These are phyloP conservation scores for Picus viridis DNA, from an alignment of 2,797 vertebrate species.

Conservation along the genomic window DNA sequence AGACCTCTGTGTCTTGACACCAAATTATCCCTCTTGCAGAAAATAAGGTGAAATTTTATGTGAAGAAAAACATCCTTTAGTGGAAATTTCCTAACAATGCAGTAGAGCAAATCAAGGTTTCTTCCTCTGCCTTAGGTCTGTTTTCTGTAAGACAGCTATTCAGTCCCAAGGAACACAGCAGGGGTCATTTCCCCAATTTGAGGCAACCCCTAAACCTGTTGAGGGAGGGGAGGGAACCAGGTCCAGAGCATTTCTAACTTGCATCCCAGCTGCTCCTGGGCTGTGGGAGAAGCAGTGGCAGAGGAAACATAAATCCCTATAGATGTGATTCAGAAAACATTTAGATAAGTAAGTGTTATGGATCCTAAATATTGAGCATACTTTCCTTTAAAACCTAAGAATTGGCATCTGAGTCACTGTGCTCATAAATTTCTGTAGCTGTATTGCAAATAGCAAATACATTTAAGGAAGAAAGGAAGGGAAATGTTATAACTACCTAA, in stretches of 20 bases:
- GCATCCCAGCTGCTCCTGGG: not conserved
- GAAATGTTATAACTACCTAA: not conserved
- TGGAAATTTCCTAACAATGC: not conserved
- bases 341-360: not conserved
- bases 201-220: not conserved
- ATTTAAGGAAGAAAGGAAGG: not conserved
- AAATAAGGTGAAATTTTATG: not conserved
- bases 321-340: slow-evolving; percentile 10
- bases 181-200: not conserved
- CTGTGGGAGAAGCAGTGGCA: not conserved
- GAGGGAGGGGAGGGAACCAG: not conserved
- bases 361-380: slow-evolving; percentile 2
- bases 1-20: accelerated
- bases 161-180: not conserved
- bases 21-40: not conserved
- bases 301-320: not conserved
- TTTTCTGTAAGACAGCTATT: not conserved
- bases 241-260: not conserved
- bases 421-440: not conserved
- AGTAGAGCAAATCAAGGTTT: not conserved
- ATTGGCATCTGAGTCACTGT: not conserved
- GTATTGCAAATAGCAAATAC: not conserved
- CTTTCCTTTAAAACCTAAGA: not conserved
- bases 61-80: not conserved
- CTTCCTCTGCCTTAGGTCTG: not conserved